phyloP scores from a whole-genome alignment of 2,888 invertebrate genomes.

The Thymelicus sylvestris region DNA sequence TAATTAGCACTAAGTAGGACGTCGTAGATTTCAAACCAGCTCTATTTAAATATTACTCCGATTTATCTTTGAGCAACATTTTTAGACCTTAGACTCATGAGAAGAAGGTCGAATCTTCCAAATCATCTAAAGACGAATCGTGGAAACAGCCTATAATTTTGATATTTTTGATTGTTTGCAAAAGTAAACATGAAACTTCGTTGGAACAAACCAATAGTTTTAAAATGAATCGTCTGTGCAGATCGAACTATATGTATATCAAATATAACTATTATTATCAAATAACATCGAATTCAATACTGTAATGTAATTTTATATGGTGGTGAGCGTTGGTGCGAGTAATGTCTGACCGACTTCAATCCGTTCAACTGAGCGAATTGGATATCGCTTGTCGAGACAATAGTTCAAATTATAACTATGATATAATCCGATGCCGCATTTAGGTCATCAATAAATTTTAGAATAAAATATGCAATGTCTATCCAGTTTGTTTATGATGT shows the following conservation, averaged over 20 bases:
- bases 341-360: constrained; percentile 5
- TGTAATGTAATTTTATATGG: constrained; percentile 1
- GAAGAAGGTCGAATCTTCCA: neutral
- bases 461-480: too few species aligned
- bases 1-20: constrained; percentile 68
- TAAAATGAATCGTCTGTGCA: neutral
- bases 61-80: neutral
- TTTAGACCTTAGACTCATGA: neutral
- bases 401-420: neutral
- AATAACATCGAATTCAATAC: neutral
- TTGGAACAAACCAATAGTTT: neutral
- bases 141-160: neutral
- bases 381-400: neutral
- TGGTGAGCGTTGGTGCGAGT: neutral
- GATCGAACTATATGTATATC: too few species aligned
- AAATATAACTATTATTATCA: neutral
- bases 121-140: neutral
- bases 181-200: neutral
- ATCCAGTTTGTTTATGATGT: too few species aligned
- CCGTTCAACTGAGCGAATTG: neutral
- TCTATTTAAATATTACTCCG: constrained; percentile 42
- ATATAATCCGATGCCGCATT: too few species aligned
- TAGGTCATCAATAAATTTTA: too few species aligned
- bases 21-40: constrained; percentile 57
- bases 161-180: too few species aligned